These are phyloP conservation scores for Geodia barretti DNA, from an alignment of 37 sponge, comb jelly and placozoan species.

Conservation along the genomic window DNA sequence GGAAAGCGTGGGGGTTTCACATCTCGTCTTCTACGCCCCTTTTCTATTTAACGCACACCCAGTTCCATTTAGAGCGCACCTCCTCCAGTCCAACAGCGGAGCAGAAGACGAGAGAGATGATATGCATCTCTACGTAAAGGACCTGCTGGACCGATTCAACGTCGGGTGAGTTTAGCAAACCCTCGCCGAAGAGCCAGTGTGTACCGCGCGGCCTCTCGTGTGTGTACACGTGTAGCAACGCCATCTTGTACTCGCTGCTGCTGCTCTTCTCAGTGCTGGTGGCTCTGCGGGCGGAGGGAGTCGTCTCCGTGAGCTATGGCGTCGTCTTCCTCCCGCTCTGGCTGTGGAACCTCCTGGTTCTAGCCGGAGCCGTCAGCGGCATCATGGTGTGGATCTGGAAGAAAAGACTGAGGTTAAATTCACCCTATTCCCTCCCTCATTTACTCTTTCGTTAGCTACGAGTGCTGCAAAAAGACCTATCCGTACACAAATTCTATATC, in stretches of 20 bases:
- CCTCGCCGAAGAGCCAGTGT: too few relatives aligned
- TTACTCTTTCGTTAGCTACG: neutral
- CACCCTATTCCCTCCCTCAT: neutral
- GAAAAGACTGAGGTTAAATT: constrained; percentile 42
- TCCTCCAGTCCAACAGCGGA: too few relatives aligned
- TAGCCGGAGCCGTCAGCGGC: constrained; percentile 37
- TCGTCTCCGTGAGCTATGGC: constrained; percentile 56
- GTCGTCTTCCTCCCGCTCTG: constrained; percentile 74
- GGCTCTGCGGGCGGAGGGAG: constrained; percentile 56
- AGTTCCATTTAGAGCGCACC: too few relatives aligned
- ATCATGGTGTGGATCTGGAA: constrained; percentile 46
- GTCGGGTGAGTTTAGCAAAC: neutral
- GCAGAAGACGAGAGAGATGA: too few relatives aligned
- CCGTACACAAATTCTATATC: too few relatives aligned
- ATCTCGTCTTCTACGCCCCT: too few relatives aligned
- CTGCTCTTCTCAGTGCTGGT: constrained; percentile 63
- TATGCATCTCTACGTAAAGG: neutral
- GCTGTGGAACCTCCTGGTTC: constrained; percentile 64
- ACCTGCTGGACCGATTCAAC: neutral
- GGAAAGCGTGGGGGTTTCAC: too few relatives aligned
- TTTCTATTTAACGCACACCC: too few relatives aligned
- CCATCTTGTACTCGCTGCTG: constrained; percentile 55
- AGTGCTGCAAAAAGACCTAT: neutral
- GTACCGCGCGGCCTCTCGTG: too few relatives aligned
- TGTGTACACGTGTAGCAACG: constrained; percentile 52